A percentile compares a stretch with the other conserved stretches of the same genome.
Conservation (phyloP, 2,797 vertebrate genomes). For the Tadarida brasiliensis region DNA sequence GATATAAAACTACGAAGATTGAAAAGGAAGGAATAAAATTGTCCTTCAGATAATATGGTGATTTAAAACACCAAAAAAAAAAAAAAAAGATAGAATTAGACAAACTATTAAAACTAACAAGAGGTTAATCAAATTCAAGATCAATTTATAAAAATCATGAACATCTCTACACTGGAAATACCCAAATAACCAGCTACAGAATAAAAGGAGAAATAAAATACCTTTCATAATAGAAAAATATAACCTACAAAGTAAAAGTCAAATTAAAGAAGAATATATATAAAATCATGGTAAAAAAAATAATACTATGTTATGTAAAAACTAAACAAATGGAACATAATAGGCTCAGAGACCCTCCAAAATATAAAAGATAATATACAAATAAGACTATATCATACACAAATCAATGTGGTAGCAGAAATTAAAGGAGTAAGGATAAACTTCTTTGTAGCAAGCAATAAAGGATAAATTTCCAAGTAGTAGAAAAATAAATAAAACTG, state of each 20-base stretch:
- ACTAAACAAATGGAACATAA: not conserved
- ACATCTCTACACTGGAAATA: not conserved
- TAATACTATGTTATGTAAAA: not conserved
- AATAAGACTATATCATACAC: not conserved
- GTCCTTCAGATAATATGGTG: not conserved
- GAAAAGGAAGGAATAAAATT: not conserved
- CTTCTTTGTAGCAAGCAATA: not conserved
- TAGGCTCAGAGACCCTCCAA: not conserved
- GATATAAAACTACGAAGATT: not conserved
- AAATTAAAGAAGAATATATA: not conserved
- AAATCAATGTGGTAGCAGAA: not conserved
- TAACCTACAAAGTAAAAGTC: conserved; percentile 20
- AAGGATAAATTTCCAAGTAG: not conserved
- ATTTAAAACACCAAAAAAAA: not conserved
- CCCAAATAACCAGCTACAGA: not conserved
- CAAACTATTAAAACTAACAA: not conserved
- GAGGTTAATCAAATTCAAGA: not conserved
- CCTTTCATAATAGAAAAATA: not conserved
- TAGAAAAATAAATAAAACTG: not conserved
- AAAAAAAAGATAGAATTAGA: not conserved
- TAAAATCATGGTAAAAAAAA: not conserved
- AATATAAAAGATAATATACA: not conserved
- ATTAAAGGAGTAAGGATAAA: not conserved
- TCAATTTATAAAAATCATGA: not conserved
- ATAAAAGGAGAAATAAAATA: not conserved